phyloP scores from a whole-genome alignment of 2,797 vertebrate species.

The Pipistrellus pygmaeus region DNA sequence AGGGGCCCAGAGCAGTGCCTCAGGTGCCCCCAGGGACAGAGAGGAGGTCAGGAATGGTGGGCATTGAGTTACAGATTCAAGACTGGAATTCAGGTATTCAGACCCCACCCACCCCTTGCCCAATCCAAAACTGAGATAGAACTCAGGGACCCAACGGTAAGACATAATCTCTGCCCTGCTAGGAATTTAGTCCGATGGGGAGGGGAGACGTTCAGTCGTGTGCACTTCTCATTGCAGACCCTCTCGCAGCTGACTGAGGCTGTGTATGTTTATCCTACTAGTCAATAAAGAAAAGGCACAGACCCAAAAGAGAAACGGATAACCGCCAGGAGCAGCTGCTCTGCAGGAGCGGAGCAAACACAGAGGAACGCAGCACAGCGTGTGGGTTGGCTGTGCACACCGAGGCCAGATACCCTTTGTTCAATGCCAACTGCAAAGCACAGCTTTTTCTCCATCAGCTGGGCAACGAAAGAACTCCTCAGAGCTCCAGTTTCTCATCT shows the following conservation, averaged over 20 bases:
- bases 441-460: not conserved
- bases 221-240: not conserved
- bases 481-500: not conserved
- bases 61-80: not conserved
- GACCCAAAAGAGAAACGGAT: not conserved
- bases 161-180: not conserved
- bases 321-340: not conserved
- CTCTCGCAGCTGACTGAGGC: not conserved
- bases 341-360: not conserved
- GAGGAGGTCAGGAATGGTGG: not conserved
- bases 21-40: not conserved
- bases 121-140: not conserved
- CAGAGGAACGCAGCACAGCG: not conserved
- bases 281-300: not conserved
- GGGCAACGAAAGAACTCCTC: not conserved
- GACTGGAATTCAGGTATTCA: not conserved
- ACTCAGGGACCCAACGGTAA: not conserved
- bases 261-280: not conserved
- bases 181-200: not conserved
- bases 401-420: not conserved
- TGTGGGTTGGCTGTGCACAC: not conserved
- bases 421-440: not conserved
- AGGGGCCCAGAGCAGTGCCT: not conserved
- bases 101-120: fast-evolving
- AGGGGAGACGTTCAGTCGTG: not conserved